A percentile compares a stretch with the other conserved stretches of the same genome.
These are phyloP conservation scores for Cryptocephalus primarius DNA, from an alignment of 2,888 invertebrate genomes.

Conservation along the genomic window DNA sequence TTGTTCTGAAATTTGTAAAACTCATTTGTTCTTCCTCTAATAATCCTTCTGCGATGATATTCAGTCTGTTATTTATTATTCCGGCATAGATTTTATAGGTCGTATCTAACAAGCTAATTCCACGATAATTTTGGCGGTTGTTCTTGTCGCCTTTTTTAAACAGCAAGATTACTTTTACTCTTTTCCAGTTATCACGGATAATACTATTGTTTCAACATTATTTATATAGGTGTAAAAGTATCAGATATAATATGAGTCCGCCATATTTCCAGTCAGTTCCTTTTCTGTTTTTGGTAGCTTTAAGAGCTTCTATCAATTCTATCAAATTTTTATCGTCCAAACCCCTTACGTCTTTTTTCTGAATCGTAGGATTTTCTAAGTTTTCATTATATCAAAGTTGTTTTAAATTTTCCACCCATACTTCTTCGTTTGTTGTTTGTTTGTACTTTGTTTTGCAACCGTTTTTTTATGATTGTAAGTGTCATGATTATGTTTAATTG, in stretches of 20 bases:
- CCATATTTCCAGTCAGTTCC: neutral
- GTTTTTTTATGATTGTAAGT: neutral
- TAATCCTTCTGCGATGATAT: neutral
- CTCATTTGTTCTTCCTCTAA: neutral
- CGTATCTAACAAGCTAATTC: neutral
- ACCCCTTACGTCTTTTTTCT: neutral
- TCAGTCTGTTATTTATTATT: neutral
- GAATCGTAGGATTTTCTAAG: neutral
- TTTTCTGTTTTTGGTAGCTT: no score
- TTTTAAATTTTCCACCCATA: constrained; percentile 3
- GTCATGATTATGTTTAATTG: neutral
- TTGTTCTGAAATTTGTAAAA: neutral
- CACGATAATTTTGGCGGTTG: neutral
- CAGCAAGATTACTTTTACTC: neutral
- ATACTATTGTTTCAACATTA: neutral
- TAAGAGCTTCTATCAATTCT: neutral
- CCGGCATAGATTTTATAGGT: neutral
- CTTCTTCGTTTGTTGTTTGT: constrained; percentile 4
- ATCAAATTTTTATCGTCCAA: neutral
- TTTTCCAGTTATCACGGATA: neutral
- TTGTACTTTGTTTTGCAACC: constrained; percentile 1
- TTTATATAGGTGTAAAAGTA: neutral
- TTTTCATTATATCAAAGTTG: no score
- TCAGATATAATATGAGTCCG: neutral
- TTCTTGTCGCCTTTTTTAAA: neutral